Evolutionary conservation across 2,888 invertebrate species (phyloP), one percentile per base, ranked within the genome.

Genomic region (Amblyjoppa fuscipennis): DNA sequence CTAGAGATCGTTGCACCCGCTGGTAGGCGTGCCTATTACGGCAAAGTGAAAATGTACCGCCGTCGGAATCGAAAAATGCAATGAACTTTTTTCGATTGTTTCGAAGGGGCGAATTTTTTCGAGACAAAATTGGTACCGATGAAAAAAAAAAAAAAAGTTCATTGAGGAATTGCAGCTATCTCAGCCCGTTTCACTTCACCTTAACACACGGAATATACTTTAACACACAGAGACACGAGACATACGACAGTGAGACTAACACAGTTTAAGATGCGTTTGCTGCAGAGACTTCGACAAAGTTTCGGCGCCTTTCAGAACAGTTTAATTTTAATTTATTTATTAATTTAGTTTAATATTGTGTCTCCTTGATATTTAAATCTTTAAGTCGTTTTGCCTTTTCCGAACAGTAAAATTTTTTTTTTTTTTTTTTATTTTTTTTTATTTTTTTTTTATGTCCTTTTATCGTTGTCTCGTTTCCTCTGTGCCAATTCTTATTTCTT

Each of bases 1-100:
- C 71, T 75, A 59, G 78, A 73, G 66, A 84, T 79, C 38, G 20
- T 68, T 90, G 93, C 93, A 93, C 92, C 88, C 84, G 93, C 93
- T 93, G 91, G 89, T 91, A 92, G 89, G 90, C 92, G 64, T 31
- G 64, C 64, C 64, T 2, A 0, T 49, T 49, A 16, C 3, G 45
- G 13, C 16, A 5, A 4, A 16, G 16, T 49, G 45, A 16, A 49
- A 11, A 49, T 49, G 4, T 16, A 2, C 45, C 16, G 16, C 16
- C 45, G 45, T n/a, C 45, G 16, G 13, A 20, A 20, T 20, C 4
- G 45, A 16, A 13, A 4, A 49, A 3, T 13, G 4, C 16, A 49
- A 49, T 16, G 13, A 16, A 49, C 16, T 49, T 49, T 16, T 49
- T 49, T 16, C 0, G 2, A 11, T 16, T 3, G 13, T 16, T 16